These are phyloP conservation scores for Volucella bombylans DNA, from an alignment of 2,888 invertebrate species.

Conservation along the genomic window DNA sequence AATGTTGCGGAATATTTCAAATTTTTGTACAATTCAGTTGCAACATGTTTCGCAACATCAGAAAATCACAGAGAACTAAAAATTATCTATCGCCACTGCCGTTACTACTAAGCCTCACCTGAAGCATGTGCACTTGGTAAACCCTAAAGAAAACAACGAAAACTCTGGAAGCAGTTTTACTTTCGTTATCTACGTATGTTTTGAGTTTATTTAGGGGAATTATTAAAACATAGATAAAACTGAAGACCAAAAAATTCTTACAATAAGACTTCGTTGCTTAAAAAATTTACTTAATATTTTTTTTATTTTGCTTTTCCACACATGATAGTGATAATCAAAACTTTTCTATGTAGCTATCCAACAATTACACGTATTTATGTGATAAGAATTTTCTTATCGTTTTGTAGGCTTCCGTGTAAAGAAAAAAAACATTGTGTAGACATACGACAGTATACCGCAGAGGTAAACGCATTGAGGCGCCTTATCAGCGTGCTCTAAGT, in stretches of 20 bases:
- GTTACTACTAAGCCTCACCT: neutral
- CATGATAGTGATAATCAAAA: slow-evolving; percentile 42
- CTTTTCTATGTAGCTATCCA: slow-evolving; percentile 47
- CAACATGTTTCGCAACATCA: slow-evolving; percentile 2
- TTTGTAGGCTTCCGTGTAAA: slow-evolving; percentile 49
- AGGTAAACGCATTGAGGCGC: slow-evolving; percentile 49
- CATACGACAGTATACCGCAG: slow-evolving; percentile 37
- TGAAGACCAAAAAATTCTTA: slow-evolving; percentile 51
- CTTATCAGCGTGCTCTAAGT: slow-evolving; percentile 54
- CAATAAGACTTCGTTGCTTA: slow-evolving; percentile 5
- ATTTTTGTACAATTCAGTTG: neutral
- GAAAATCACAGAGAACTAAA: neutral
- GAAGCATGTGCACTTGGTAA: slow-evolving; percentile 1
- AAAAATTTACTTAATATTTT: neutral
- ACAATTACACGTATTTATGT: slow-evolving; percentile 67
- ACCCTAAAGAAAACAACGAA: slow-evolving; percentile 6
- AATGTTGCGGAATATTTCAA: too few relatives aligned
- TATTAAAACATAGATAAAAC: slow-evolving; percentile 60
- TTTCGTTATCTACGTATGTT: slow-evolving; percentile 39
- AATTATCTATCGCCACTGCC: neutral
- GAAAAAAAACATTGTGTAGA: slow-evolving; percentile 32
- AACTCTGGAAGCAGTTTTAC: slow-evolving; percentile 45
- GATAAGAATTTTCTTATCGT: slow-evolving; percentile 65
- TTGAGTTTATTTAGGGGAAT: slow-evolving; percentile 14
- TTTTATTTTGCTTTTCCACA: slow-evolving; percentile 2